Percentiles rank a stretch among this genome's conserved stretches.
phyloP scores from a whole-genome alignment of 2,888 invertebrate genomes.

The Lochmaea crataegi region DNA sequence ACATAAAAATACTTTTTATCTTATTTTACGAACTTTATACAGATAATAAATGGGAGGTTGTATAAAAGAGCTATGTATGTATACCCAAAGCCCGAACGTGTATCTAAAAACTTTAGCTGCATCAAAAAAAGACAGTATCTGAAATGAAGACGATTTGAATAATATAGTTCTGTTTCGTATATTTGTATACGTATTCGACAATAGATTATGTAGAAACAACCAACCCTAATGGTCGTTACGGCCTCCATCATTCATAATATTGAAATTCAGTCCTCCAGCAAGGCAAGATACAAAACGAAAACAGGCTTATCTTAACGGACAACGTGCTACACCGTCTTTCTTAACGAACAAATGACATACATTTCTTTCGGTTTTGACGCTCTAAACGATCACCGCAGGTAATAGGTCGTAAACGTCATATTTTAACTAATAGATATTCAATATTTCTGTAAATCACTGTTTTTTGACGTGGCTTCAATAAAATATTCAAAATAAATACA shows the following conservation, averaged over 20 bases:
- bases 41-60: slow-evolving; percentile 24
- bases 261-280: slow-evolving; percentile 42
- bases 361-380: not conserved
- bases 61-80: slow-evolving; percentile 17
- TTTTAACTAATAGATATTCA: no score
- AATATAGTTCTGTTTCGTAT: slow-evolving; percentile 34
- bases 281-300: slow-evolving; percentile 22
- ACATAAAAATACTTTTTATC: slow-evolving; percentile 21
- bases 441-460: no score
- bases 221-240: slow-evolving; percentile 46
- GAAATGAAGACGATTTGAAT: slow-evolving; percentile 39
- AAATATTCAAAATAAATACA: no score
- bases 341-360: not conserved
- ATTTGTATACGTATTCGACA: slow-evolving; percentile 39
- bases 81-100: slow-evolving; percentile 13
- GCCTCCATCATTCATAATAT: slow-evolving; percentile 41
- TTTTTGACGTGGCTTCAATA: no score
- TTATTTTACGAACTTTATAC: slow-evolving; percentile 18
- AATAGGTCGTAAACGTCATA: no score
- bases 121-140: slow-evolving; percentile 34
- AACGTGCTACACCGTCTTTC: slow-evolving; percentile 25
- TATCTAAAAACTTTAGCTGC: slow-evolving; percentile 24
- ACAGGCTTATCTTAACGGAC: slow-evolving; percentile 28
- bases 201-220: slow-evolving; percentile 48
- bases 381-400: not conserved